Base-by-base conservation (phyloP, 2,888 invertebrate genomes). In the Ophraella communa region DNA sequence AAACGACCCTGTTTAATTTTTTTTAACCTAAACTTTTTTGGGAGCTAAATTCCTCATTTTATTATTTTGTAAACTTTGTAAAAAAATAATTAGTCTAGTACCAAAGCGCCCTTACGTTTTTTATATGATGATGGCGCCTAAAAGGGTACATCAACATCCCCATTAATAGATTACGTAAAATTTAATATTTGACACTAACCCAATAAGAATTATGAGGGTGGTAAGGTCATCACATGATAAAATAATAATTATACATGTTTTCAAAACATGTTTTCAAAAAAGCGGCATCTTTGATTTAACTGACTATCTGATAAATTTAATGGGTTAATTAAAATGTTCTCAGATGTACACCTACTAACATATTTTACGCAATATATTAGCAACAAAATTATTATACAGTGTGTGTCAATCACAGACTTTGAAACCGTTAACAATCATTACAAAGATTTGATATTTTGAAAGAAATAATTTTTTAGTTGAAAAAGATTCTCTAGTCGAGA, bases 61-160 rank as follows among this genome's bases (percentile, higher is more conserved):
- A 49, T 35, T 47, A 47, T 8, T 45, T 47, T 33, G 47, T 47
- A 18, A 14, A 57, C 45, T n/a, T n/a, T n/a, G n/a, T n/a, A n/a
- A n/a, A n/a, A n/a, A n/a, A n/a, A n/a, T n/a, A n/a, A n/a, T n/a
- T n/a, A n/a, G n/a, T n/a, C n/a, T n/a, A n/a, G n/a, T n/a, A n/a
- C n/a, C n/a, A n/a, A n/a, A n/a, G 17, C 30, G 10, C 2, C 30
- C 8, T 10, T 42, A 42, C 14, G 42, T 42, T 14, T 18, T 57
- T 47, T 35, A 35, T 33, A 57, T 47, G n/a, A 47, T 10, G n/a
- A 47, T 30, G 57, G 57, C 57, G 57, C 57, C 57, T 57, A 21
- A 11, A 23, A 33, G 57, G 57, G 47, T 47, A 7, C 1, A 18
- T 27, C 30, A 45, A 47, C 57, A 47, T 5, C 57, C 57, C 30